Evolutionary conservation across 2,797 vertebrate species (phyloP).

Genomic region (Myripristis jacobus): DNA sequence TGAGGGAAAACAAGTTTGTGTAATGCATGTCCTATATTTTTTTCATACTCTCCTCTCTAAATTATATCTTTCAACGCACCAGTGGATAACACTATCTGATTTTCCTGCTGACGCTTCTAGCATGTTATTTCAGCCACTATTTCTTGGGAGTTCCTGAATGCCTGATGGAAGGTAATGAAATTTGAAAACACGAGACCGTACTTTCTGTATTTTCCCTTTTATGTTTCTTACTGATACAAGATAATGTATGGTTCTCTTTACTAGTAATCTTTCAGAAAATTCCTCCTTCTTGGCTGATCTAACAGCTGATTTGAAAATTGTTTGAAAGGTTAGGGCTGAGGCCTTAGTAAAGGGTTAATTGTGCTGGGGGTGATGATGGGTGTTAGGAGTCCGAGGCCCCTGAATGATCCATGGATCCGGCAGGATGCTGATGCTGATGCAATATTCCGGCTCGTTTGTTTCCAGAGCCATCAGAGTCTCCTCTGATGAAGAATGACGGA

Average conservation of each 20-base stretch:
- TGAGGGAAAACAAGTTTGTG: slow-evolving; percentile 27
- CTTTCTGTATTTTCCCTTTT: slow-evolving; percentile 50
- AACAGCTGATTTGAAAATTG: too few relatives aligned
- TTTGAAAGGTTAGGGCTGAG: neutral
- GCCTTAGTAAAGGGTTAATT: slow-evolving; percentile 24
- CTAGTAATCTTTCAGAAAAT: slow-evolving; percentile 4
- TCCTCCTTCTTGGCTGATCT: slow-evolving; percentile 15
- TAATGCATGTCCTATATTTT: slow-evolving; percentile 31
- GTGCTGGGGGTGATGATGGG: slow-evolving; percentile 1
- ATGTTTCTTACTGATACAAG: slow-evolving; percentile 41
- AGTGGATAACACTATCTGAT: slow-evolving; percentile 68
- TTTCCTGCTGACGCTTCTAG: slow-evolving; percentile 58
- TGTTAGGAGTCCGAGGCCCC: slow-evolving; percentile 37
- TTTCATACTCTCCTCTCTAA: slow-evolving; percentile 62
- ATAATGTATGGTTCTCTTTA: slow-evolving; percentile 30
- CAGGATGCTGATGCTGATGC: slow-evolving; percentile 45
- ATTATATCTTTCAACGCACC: slow-evolving; percentile 58
- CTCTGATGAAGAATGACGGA: slow-evolving; percentile 58
- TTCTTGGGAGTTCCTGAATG: slow-evolving; percentile 60
- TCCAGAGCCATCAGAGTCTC: slow-evolving; percentile 42
- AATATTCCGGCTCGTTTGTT: slow-evolving; percentile 55
- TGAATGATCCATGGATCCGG: slow-evolving; percentile 47
- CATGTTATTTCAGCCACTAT: slow-evolving; percentile 52
- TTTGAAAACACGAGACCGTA: slow-evolving; percentile 64
- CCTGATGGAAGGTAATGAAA: slow-evolving; percentile 58